Conservation (phyloP, 2,888 invertebrate species). For the Prostheceraeus crozeri region DNA sequence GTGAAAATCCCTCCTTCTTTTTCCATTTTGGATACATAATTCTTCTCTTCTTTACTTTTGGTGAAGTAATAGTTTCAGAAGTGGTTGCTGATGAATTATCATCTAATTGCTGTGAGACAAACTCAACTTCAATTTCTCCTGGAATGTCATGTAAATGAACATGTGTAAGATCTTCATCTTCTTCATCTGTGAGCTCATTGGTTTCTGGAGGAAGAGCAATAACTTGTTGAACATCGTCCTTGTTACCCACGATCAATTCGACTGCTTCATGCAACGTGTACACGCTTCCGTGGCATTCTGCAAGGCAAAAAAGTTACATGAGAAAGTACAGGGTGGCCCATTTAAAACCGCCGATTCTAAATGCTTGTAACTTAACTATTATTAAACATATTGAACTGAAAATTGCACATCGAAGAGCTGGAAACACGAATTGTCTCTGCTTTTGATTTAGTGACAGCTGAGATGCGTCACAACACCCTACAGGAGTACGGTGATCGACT, state of each 20-base stretch:
- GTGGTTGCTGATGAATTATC: constrained; percentile 26
- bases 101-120: too few species aligned
- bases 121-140: constrained; percentile 17
- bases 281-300: constrained; percentile 23
- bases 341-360: too few species aligned
- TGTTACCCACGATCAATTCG: constrained; percentile 6
- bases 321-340: too few species aligned
- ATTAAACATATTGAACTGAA: too few species aligned
- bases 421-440: too few species aligned
- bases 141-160: constrained; percentile 19
- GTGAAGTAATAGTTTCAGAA: constrained; percentile 9
- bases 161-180: constrained; percentile 25
- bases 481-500: too few species aligned
- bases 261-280: constrained; percentile 25
- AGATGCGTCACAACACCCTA: too few species aligned
- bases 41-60: constrained; percentile 3
- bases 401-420: too few species aligned
- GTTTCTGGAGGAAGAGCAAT: constrained; percentile 22
- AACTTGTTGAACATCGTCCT: constrained; percentile 27
- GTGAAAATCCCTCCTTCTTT: constrained; percentile 20
- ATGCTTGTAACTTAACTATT: too few species aligned
- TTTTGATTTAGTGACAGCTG: too few species aligned
- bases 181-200: constrained; percentile 27
- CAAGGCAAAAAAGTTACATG: constrained; percentile 25
- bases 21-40: constrained; percentile 6